Conservation (phyloP, 2,113 vertebrate species). For the Ceuthmochares aereus region DNA sequence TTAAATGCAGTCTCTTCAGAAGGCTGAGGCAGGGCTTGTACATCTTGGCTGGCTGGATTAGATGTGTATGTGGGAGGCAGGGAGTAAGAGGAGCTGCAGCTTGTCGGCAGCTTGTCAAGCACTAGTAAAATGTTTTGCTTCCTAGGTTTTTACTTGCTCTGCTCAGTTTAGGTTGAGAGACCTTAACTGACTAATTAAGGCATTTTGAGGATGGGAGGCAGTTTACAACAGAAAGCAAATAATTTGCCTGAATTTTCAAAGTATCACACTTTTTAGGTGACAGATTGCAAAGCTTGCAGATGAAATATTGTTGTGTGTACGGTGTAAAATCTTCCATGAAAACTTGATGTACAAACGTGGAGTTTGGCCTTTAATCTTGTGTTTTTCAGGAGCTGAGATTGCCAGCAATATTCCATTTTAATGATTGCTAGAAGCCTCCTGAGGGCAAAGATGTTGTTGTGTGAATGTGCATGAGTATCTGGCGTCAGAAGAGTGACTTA, state of each 20-base stretch:
- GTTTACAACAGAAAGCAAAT: not conserved
- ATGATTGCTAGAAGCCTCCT: not conserved
- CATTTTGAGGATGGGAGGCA: not conserved
- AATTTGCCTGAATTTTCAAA: not conserved
- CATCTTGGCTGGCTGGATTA: not conserved
- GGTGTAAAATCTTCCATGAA: not conserved
- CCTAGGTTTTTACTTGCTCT: not conserved
- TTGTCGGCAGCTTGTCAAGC: conserved; percentile 9
- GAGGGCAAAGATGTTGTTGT: conserved; percentile 15
- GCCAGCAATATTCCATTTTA: not conserved
- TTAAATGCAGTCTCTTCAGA: not conserved
- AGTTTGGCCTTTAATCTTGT: not conserved
- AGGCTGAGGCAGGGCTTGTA: not conserved
- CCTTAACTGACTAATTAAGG: not conserved
- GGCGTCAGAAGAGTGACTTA: not conserved
- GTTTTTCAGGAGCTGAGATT: conserved; percentile 18
- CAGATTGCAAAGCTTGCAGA: not conserved
- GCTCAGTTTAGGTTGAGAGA: not conserved
- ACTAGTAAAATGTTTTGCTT: not conserved
- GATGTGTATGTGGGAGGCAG: conserved; percentile 10
- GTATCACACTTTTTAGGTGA: not conserved
- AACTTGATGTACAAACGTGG: not conserved
- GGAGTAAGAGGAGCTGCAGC: conserved; percentile 2
- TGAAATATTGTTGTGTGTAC: not conserved
- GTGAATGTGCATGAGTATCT: not conserved